These are phyloP conservation scores for Lacanobia wlatinum DNA, from an alignment of 2,888 invertebrate species.

Conservation along the genomic window DNA sequence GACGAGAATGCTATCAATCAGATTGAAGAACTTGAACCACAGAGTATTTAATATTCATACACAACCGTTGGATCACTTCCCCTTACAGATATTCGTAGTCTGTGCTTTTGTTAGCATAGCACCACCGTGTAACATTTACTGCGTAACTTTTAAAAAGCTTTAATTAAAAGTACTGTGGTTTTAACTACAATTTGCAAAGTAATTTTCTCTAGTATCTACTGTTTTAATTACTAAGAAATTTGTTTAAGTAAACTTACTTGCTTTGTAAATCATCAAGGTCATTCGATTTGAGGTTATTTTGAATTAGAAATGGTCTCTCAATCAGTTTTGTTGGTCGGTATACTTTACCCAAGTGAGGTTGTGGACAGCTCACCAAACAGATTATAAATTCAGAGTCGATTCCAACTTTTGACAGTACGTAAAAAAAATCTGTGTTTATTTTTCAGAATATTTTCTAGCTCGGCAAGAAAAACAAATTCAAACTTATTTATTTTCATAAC, in stretches of 20 bases:
- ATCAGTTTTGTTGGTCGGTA: too few relatives aligned
- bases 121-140: neutral
- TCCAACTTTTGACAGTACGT: too few relatives aligned
- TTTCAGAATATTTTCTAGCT: too few relatives aligned
- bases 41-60: slow-evolving; percentile 22
- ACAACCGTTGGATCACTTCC: neutral
- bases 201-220: neutral
- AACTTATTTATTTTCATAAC: neutral
- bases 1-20: slow-evolving; percentile 30
- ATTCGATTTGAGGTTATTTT: neutral
- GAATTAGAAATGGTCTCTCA: too few relatives aligned
- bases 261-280: neutral
- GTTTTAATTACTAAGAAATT: neutral
- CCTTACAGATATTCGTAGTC: neutral
- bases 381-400: too few relatives aligned
- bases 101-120: neutral
- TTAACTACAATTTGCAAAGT: neutral
- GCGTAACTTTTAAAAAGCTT: neutral
- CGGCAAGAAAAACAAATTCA: neutral
- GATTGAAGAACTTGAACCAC: slow-evolving; percentile 12
- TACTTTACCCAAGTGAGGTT: too few relatives aligned
- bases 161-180: neutral
- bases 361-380: neutral
- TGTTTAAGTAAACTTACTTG: neutral
- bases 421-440: too few relatives aligned